Conservation (phyloP, 2,888 invertebrate species). For the Drosophila maculinotata region DNA sequence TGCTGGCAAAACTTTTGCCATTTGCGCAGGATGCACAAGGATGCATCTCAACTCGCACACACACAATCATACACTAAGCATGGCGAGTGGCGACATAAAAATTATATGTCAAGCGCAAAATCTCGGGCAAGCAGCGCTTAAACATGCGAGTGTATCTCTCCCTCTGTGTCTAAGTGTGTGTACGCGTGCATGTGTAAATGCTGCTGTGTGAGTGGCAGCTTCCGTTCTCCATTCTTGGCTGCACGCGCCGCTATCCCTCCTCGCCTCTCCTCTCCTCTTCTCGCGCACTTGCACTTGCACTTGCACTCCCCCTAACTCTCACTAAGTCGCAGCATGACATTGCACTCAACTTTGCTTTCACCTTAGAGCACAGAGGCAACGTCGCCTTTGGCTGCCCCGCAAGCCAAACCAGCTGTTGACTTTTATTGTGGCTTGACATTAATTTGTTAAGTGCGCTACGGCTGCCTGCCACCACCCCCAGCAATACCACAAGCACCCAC, state of each 20-base stretch:
- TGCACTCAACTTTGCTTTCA: constrained; percentile 68
- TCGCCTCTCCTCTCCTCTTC: not conserved
- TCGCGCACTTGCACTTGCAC: no score
- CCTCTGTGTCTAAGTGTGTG: constrained; percentile 3
- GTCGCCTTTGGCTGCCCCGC: constrained; percentile 32
- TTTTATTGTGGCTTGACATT: constrained; percentile 80
- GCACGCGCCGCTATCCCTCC: constrained; percentile 9
- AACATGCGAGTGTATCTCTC: constrained; percentile 37
- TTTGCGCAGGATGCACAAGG: constrained; percentile 59
- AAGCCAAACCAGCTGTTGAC: constrained; percentile 74
- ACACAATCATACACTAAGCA: constrained; percentile 34
- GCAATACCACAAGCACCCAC: not conserved
- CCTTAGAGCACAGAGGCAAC: constrained; percentile 13
- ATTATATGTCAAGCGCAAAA: constrained; percentile 77
- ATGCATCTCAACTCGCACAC: constrained; percentile 36
- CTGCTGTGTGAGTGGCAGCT: constrained; percentile 51
- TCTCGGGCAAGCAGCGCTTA: constrained; percentile 60
- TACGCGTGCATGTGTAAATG: constrained; percentile 40
- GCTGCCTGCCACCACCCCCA: constrained; percentile 24
- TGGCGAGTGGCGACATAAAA: constrained; percentile 57
- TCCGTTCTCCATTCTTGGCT: constrained; percentile 42
- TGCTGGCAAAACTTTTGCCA: constrained; percentile 60
- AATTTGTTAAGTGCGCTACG: constrained; percentile 77
- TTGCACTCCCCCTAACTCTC: constrained; percentile 28
- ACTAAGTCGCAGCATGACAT: constrained; percentile 65